These are phyloP conservation scores for Pyrrhia umbra DNA, from an alignment of 2,888 invertebrate genomes.

Conservation along the genomic window DNA sequence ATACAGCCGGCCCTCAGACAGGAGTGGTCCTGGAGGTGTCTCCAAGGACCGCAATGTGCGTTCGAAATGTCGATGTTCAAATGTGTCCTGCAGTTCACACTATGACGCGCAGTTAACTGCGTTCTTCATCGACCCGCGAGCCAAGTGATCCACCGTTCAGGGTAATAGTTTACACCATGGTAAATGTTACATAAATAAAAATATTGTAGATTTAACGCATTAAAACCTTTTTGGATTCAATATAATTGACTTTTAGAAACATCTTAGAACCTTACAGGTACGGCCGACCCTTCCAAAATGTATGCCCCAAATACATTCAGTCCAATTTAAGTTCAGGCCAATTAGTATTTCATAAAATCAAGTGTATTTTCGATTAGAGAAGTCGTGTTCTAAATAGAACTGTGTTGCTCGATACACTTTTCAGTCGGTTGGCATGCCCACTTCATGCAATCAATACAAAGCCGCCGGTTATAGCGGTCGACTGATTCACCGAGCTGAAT, in stretches of 20 bases:
- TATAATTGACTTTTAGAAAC: neutral
- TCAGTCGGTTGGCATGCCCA: slow-evolving; percentile 32
- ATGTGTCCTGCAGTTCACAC: slow-evolving; percentile 86
- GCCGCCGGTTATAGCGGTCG: slow-evolving; percentile 8
- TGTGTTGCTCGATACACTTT: neutral
- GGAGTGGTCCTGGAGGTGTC: slow-evolving; percentile 83
- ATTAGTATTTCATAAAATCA: neutral
- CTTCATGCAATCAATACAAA: slow-evolving; percentile 28
- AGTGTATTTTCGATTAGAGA: slow-evolving; percentile 15
- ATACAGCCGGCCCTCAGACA: slow-evolving; percentile 84
- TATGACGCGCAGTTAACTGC: slow-evolving; percentile 85
- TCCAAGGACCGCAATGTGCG: slow-evolving; percentile 90
- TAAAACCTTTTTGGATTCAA: neutral
- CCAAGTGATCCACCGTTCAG: slow-evolving; percentile 90
- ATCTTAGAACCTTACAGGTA: neutral
- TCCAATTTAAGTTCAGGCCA: too few relatives aligned
- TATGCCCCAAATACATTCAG: neutral
- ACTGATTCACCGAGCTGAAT: slow-evolving; percentile 28
- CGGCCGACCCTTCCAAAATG: neutral
- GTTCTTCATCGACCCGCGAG: slow-evolving; percentile 91
- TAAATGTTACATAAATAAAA: slow-evolving; percentile 36
- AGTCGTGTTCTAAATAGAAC: neutral
- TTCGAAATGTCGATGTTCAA: slow-evolving; percentile 91
- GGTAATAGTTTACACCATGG: slow-evolving; percentile 69
- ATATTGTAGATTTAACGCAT: neutral